Evolutionary conservation across 2,888 invertebrate species (phyloP).

Genomic region (Entomobrya proxima): DNA sequence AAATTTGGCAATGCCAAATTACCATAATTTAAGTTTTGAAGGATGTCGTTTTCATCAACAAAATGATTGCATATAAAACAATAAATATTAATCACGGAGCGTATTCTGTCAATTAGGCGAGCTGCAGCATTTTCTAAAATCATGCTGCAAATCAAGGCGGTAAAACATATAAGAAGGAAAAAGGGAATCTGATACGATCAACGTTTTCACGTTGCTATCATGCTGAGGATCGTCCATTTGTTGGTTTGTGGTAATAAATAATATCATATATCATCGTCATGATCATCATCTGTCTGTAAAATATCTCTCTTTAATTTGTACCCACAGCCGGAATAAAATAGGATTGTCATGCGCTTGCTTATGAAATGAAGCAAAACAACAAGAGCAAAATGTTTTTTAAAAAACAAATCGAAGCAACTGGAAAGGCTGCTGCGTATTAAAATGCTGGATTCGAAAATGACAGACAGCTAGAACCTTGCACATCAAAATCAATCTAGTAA

Average conservation of each 20-base stretch:
- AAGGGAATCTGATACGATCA: not conserved
- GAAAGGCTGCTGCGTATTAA: not conserved
- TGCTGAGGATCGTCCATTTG: not conserved
- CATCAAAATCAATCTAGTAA: conserved; percentile 67
- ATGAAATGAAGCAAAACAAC: conserved; percentile 31
- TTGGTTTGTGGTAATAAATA: conserved; percentile 3
- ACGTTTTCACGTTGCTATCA: not conserved
- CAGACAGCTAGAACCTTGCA: conserved; percentile 52
- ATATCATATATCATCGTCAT: conserved; percentile 24
- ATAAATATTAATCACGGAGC: no score
- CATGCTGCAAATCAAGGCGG: not conserved
- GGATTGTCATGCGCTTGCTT: not conserved
- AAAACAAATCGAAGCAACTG: not conserved
- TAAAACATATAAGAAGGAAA: not conserved
- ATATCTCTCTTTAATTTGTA: conserved; percentile 8
- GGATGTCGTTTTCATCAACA: no score
- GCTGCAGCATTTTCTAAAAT: no score
- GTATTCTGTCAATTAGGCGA: no score
- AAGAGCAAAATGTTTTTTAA: conserved; percentile 33
- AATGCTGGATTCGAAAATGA: not conserved
- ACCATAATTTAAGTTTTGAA: no score
- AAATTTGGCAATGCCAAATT: no score
- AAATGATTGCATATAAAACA: no score
- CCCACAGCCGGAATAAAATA: not conserved
- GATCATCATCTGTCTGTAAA: conserved; percentile 13